Conservation (phyloP, 2,888 invertebrate genomes). For the Smittia aterrima region DNA sequence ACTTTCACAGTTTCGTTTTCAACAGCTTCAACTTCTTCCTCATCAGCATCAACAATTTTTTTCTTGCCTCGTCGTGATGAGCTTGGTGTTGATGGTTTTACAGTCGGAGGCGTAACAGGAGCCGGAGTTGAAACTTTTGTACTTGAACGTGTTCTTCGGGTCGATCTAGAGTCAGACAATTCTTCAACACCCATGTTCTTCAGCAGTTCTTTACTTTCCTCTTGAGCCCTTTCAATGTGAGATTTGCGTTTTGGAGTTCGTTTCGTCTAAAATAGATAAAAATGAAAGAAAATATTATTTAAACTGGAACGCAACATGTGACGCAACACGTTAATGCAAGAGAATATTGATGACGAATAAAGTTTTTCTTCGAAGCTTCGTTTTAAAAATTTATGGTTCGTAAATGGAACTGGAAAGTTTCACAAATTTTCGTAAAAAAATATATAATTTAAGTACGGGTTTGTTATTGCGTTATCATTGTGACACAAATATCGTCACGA, state of each 20-base stretch:
- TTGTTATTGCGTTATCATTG: not conserved
- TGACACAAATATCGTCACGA: not conserved
- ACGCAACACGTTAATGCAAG: not conserved
- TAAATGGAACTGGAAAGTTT: too few relatives aligned
- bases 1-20: conserved; percentile 9
- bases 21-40: not conserved
- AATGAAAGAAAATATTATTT: conserved; percentile 43
- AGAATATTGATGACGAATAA: not conserved
- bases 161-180: conserved; percentile 42
- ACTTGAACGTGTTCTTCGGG: conserved; percentile 53
- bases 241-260: conserved; percentile 52
- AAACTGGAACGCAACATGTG: not conserved
- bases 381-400: too few relatives aligned
- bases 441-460: not conserved
- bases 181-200: conserved; percentile 53
- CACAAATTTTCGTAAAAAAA: too few relatives aligned
- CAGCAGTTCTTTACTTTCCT: conserved; percentile 53
- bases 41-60: conserved; percentile 45
- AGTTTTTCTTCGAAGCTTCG: not conserved
- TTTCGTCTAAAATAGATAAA: conserved; percentile 47
- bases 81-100: conserved; percentile 46
- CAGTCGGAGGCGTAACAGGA: conserved; percentile 49
- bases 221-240: conserved; percentile 52
- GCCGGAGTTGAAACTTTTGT: conserved; percentile 48
- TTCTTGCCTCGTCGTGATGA: conserved; percentile 48